Base-by-base conservation (phyloP, 1,140 invertebrate species). In the Lutraria rhynchaena region DNA sequence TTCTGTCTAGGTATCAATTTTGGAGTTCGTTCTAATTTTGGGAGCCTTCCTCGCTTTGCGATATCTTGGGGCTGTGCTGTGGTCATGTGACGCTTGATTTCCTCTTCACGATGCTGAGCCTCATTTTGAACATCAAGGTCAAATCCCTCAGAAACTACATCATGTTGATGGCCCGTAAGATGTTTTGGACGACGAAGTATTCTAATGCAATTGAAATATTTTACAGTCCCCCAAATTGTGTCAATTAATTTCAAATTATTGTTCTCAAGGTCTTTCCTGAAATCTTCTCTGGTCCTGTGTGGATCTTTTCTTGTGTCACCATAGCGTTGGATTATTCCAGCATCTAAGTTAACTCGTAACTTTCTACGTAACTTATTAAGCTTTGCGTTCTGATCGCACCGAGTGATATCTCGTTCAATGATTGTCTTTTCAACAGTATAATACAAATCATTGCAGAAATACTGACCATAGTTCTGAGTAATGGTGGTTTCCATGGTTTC, bases 391-490 rank as follows among this genome's bases (percentile, higher is more conserved):
- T 81, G 78, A 29, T 73, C 51, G 55, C 29, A 33, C n/a, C 55
- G 37, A 5, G 58, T 31, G 22, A 81, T 63, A 27, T 81, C 70
- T 29, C 78, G 51, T 74, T 73, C 70, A 22, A 74, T 74, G 15
- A 81, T 73, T 22, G 69, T 65, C 46, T 81, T 81, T 31, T 81
- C 78, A 19, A 74, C 78, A 11, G 69, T 74, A 67, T 69, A 81
- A 53, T 46, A 81, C 22, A 81, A 31, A 65, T 81, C 78, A 61
- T 81, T 81, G 29, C 69, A 73, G 46, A 73, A 81, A 65, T 81
- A 74, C 46, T 63, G 65, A 51, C 78, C 78, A 41, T 73, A 31
- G 58, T 81, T 81, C n/a, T 81, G 60, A 31, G 53, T 65, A 15
- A 81, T 65, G 3, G 69, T 73, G 7, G n/a, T 63, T 55, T 81